A percentile compares a stretch with the other conserved stretches of the same genome.
phyloP scores from a whole-genome alignment of 1,140 invertebrate species.

The Zaprionus africanus region DNA sequence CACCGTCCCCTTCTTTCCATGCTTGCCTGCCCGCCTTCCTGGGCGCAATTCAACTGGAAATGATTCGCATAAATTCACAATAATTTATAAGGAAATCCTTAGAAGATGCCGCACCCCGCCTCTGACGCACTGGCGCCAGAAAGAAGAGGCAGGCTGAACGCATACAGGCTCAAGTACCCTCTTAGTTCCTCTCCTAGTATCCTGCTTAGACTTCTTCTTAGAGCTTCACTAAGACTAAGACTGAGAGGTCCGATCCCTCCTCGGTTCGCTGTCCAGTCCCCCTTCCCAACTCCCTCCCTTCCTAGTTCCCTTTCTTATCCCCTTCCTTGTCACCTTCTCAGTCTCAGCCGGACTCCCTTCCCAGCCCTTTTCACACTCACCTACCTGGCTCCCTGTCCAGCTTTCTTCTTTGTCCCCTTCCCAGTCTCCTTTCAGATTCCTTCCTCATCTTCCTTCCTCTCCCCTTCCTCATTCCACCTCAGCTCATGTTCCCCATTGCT shows the following conservation, averaged over 20 bases:
- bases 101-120: constrained; percentile 22
- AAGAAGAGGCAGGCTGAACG: background rate
- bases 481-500: background rate
- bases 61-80: constrained; percentile 83
- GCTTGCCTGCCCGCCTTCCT: constrained; percentile 20
- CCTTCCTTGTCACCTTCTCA: background rate
- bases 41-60: constrained; percentile 75
- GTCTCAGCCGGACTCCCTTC: background rate
- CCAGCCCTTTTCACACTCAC: background rate
- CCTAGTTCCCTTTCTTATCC: background rate
- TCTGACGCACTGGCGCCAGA: background rate
- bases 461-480: background rate
- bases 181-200: background rate
- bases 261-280: background rate
- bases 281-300: background rate
- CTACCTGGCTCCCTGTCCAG: background rate
- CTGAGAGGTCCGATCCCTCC: background rate
- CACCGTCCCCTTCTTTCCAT: background rate
- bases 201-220: background rate
- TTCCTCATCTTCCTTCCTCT: background rate
- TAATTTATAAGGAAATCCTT: constrained; percentile 82
- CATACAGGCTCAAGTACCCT: background rate
- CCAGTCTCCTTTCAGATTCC: background rate
- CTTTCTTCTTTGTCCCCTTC: background rate
- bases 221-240: background rate